A percentile compares a stretch with the other conserved stretches of the same genome.
Evolutionary conservation across 1,140 invertebrate species (phyloP).

Genomic region (Choristoneura fumiferana): DNA sequence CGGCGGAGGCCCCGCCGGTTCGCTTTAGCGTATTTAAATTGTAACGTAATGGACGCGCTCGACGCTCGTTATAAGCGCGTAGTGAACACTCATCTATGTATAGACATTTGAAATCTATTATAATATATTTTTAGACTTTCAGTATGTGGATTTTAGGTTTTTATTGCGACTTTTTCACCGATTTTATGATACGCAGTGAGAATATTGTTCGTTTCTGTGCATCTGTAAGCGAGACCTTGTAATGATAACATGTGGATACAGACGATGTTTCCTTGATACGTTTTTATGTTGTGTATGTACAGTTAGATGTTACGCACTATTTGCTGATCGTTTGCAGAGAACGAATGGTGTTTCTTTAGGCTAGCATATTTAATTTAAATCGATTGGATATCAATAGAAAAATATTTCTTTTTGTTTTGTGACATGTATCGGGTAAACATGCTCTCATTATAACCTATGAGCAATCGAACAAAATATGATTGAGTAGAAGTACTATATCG

Average conservation of each 20-base stretch:
- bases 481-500: slow-evolving; percentile 70
- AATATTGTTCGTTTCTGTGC: slow-evolving; percentile 67
- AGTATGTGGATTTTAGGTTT: slow-evolving; percentile 75
- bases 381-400: slow-evolving; percentile 67
- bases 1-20: slow-evolving; percentile 29
- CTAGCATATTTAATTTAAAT: slow-evolving; percentile 74
- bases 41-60: slow-evolving; percentile 52
- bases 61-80: slow-evolving; percentile 60
- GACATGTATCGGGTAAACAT: slow-evolving; percentile 56
- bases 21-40: slow-evolving; percentile 61
- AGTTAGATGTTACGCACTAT: slow-evolving; percentile 72
- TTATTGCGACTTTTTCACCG: slow-evolving; percentile 73
- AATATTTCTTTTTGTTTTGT: slow-evolving; percentile 61
- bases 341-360: slow-evolving; percentile 65
- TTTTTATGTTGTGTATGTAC: slow-evolving; percentile 62
- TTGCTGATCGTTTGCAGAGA: slow-evolving; percentile 60
- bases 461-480: slow-evolving; percentile 71
- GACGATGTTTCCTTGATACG: slow-evolving; percentile 54
- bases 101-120: slow-evolving; percentile 76
- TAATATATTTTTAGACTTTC: slow-evolving; percentile 77
- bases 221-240: slow-evolving; percentile 62
- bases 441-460: slow-evolving; percentile 60
- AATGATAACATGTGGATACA: slow-evolving; percentile 56
- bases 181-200: slow-evolving; percentile 69
- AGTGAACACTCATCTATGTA: slow-evolving; percentile 75